Percentiles rank a stretch among this genome's conserved stretches.
phyloP scores from a whole-genome alignment of 2,113 vertebrate genomes.

The Leptobrachium ailaonicum region DNA sequence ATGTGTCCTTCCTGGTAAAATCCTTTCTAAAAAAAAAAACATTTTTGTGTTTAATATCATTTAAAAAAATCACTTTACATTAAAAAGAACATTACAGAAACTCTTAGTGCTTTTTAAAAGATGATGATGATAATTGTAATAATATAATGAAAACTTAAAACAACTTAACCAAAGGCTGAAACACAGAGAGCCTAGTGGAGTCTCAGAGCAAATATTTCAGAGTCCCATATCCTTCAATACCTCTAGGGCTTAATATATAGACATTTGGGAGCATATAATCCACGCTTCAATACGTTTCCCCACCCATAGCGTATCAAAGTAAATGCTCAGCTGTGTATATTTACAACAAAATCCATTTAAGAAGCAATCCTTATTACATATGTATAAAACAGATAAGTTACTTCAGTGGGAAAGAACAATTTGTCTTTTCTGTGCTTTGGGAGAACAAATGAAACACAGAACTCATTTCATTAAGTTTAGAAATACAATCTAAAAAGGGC shows the following conservation, averaged over 20 bases:
- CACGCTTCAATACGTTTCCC: conserved; percentile 21
- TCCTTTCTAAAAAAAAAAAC: too few species aligned
- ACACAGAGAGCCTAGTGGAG: conserved; percentile 14
- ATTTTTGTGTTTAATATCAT: too few species aligned
- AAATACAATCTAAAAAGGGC: conserved; percentile 44
- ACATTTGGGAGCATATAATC: conserved; percentile 8
- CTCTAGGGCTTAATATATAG: conserved; percentile 30
- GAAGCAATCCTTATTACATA: conserved; percentile 58
- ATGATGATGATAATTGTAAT: not conserved
- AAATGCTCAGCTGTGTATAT: conserved; percentile 54
- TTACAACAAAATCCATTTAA: conserved; percentile 59
- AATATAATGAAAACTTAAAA: not conserved
- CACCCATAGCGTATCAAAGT: conserved; percentile 43
- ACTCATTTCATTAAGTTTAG: conserved; percentile 57
- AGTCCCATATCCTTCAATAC: not conserved
- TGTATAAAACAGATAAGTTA: conserved; percentile 57
- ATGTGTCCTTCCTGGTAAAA: too few species aligned
- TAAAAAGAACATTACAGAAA: too few species aligned
- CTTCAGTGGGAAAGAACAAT: conserved; percentile 52
- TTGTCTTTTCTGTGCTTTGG: conserved; percentile 50
- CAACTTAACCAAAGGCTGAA: not conserved
- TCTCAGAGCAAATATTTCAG: conserved; percentile 27
- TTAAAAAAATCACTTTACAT: too few species aligned
- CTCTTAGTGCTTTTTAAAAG: too few species aligned
- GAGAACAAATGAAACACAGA: conserved; percentile 47